Conservation (phyloP, 2,113 vertebrate genomes). For the Terrapene triunguis region DNA sequence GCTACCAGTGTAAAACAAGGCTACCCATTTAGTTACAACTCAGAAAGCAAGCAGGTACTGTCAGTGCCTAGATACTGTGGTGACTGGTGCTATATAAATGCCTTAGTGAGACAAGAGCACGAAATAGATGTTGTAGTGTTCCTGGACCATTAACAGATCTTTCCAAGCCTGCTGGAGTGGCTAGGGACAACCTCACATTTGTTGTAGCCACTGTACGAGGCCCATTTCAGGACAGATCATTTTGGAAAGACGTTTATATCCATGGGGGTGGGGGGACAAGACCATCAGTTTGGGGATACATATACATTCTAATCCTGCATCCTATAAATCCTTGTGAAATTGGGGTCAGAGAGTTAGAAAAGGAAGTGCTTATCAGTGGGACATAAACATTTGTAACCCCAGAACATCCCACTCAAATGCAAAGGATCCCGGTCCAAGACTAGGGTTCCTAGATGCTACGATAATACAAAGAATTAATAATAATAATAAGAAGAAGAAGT, state of each 20-base stretch:
- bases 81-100: background rate
- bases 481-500: background rate
- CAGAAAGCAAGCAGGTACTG: background rate
- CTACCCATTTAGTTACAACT: conserved; percentile 2
- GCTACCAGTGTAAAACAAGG: background rate
- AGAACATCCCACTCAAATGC: background rate
- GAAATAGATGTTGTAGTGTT: background rate
- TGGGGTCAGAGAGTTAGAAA: background rate
- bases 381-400: background rate
- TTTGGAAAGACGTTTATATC: background rate
- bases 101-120: background rate
- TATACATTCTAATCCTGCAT: background rate
- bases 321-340: background rate
- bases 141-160: background rate
- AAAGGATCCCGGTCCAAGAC: background rate
- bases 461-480: background rate
- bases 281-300: background rate
- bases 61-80: background rate
- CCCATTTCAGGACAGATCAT: background rate
- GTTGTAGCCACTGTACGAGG: background rate
- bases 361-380: background rate
- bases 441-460: background rate
- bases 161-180: background rate
- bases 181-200: background rate
- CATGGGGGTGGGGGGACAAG: background rate